phyloP scores from a whole-genome alignment of 2,797 vertebrate genomes.

The Lithobates sylvaticus region DNA sequence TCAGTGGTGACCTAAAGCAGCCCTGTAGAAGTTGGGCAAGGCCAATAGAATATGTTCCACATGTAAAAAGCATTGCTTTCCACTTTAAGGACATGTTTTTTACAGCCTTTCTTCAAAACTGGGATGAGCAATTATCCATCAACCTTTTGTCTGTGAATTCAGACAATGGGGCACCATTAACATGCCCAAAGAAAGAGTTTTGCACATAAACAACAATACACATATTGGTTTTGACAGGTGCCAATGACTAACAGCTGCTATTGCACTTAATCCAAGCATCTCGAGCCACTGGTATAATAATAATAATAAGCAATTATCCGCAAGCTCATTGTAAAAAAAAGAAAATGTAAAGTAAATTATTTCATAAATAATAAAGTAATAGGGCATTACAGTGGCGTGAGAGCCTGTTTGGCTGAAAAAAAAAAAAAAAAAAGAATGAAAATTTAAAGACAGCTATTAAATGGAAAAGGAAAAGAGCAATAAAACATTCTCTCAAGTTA shows the following conservation, averaged over 20 bases:
- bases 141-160: conserved; percentile 69
- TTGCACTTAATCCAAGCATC: conserved; percentile 67
- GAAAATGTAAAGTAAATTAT: conserved; percentile 52
- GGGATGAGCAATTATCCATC: conserved; percentile 73
- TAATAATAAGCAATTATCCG: conserved; percentile 66
- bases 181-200: conserved; percentile 68
- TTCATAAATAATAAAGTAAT: conserved; percentile 64
- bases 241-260: conserved; percentile 61
- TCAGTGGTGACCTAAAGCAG: no score
- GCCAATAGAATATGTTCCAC: neutral
- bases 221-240: conserved; percentile 59
- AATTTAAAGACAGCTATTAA: conserved; percentile 12
- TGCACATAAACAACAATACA: conserved; percentile 66
- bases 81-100: conserved; percentile 40
- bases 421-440: neutral
- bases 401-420: conserved; percentile 35
- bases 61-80: neutral
- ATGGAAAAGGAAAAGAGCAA: conserved; percentile 18
- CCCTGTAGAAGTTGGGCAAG: no score
- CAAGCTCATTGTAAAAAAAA: conserved; percentile 56
- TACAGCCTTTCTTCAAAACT: conserved; percentile 59
- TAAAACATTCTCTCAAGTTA: conserved; percentile 6
- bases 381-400: conserved; percentile 52
- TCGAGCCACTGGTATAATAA: conserved; percentile 47
- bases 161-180: conserved; percentile 71